phyloP scores from a whole-genome alignment of 2,797 vertebrate genomes.

The Spinibarbus caldwelli region DNA sequence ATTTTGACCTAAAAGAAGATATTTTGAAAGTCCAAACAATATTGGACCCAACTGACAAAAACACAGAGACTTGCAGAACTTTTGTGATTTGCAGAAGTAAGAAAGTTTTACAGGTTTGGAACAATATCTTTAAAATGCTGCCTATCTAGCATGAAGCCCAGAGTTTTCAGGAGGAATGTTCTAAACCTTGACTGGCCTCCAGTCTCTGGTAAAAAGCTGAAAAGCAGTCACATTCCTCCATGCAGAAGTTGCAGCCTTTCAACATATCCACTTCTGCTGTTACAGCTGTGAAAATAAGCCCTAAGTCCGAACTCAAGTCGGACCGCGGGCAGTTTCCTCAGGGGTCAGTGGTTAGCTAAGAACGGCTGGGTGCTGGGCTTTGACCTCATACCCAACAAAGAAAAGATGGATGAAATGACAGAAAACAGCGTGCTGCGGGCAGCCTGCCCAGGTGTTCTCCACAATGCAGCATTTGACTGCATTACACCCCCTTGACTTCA shows the following conservation, averaged over 20 bases:
- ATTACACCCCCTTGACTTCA: conserved; percentile 50
- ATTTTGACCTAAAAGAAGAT: background rate
- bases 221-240: conserved; percentile 28
- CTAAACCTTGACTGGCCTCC: conserved; percentile 23
- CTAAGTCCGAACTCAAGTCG: conserved; percentile 27
- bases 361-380: conserved; percentile 30
- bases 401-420: conserved; percentile 45
- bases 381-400: conserved; percentile 42
- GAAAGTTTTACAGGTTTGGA: background rate
- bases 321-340: conserved; percentile 25
- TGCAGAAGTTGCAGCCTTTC: conserved; percentile 32
- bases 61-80: background rate
- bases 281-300: conserved; percentile 60
- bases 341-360: conserved; percentile 53
- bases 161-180: conserved; percentile 28
- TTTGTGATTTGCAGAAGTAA: background rate
- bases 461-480: conserved; percentile 50
- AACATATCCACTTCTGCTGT: conserved; percentile 40
- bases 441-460: conserved; percentile 48
- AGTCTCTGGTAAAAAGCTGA: conserved; percentile 22
- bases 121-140: background rate
- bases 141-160: background rate
- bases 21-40: background rate
- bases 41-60: background rate
- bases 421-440: conserved; percentile 37